Conservation (phyloP, 2,888 invertebrate genomes). For the Boloria euphrosyne region DNA sequence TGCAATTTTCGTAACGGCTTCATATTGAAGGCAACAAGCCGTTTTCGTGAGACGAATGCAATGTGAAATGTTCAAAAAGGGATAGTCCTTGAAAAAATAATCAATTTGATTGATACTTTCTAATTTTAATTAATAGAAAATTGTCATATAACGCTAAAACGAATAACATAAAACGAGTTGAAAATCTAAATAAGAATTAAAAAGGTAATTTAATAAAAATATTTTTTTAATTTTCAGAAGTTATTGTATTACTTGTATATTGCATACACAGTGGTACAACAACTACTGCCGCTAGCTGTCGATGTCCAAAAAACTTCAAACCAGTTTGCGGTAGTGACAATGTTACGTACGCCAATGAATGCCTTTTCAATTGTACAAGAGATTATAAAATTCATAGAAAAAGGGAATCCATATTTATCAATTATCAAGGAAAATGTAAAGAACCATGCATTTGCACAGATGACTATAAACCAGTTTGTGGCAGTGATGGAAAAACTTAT, state of each 20-base stretch:
- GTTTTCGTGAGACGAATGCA: too few relatives aligned
- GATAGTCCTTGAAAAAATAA: too few relatives aligned
- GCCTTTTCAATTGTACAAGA: conserved; percentile 36
- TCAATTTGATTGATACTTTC: too few relatives aligned
- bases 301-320: conserved; percentile 27
- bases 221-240: conserved; percentile 13
- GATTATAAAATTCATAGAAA: conserved; percentile 20
- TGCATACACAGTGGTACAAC: conserved; percentile 12
- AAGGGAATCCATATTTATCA: conserved; percentile 17
- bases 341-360: conserved; percentile 37
- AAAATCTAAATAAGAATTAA: too few relatives aligned
- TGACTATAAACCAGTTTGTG: conserved; percentile 38
- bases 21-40: too few relatives aligned
- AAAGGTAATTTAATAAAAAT: too few relatives aligned
- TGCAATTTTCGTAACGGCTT: too few relatives aligned
- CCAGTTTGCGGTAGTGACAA: conserved; percentile 41
- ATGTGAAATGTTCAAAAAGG: too few relatives aligned
- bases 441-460: conserved; percentile 37
- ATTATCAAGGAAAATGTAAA: conserved; percentile 32
- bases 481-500: conserved; percentile 37
- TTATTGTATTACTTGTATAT: conserved; percentile 12
- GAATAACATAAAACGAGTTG: too few relatives aligned
- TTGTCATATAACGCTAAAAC: too few relatives aligned
- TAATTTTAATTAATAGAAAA: too few relatives aligned
- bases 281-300: conserved; percentile 21